phyloP scores from a whole-genome alignment of 2,888 invertebrate genomes.

The Andrena hattorfiana region DNA sequence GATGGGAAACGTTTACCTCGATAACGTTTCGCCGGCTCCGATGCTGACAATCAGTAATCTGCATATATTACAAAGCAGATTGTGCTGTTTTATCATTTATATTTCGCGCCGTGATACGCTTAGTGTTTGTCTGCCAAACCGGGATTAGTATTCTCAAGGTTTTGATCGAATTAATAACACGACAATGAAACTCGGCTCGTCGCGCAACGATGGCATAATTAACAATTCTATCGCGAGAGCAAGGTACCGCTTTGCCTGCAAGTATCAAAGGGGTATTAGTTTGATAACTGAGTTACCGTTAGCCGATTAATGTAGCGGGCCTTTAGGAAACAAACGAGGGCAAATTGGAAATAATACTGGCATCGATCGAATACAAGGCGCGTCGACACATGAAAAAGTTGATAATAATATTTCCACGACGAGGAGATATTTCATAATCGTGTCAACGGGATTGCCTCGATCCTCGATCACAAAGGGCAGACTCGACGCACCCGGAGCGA shows the following conservation, averaged over 20 bases:
- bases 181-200: background rate
- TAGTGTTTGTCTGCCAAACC: background rate
- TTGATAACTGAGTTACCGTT: background rate
- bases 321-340: background rate
- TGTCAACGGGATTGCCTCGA: conserved; percentile 1
- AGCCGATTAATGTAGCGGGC: background rate
- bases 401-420: background rate
- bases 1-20: conserved; percentile 28
- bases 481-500: background rate
- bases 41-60: background rate
- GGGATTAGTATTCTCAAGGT: background rate
- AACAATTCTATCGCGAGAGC: conserved; percentile 7
- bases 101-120: background rate
- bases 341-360: background rate
- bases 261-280: conserved; percentile 23
- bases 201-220: conserved; percentile 12
- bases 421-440: conserved; percentile 22
- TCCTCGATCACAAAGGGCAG: conserved; percentile 9
- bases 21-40: background rate
- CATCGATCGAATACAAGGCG: background rate
- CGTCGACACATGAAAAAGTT: background rate
- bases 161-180: conserved; percentile 10
- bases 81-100: conserved; percentile 13
- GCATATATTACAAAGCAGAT: conserved; percentile 6
- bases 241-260: background rate